phyloP scores from a whole-genome alignment of 2,797 vertebrate genomes.

The Chromobotia macracanthus region DNA sequence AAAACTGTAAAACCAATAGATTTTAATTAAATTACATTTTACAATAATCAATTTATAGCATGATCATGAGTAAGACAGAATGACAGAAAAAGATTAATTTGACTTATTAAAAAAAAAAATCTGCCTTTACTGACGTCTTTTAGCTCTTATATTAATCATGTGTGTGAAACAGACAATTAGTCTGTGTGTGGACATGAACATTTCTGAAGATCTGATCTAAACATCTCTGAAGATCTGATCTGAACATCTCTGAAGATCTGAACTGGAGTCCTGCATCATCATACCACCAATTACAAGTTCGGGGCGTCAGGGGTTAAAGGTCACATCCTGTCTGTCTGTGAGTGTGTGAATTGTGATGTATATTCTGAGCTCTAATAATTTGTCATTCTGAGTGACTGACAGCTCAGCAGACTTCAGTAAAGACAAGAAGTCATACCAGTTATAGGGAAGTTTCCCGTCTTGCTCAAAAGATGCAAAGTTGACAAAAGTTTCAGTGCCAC shows the following conservation, averaged over 20 bases:
- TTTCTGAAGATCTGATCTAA: too few relatives aligned
- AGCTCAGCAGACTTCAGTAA: not conserved
- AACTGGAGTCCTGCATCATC: constrained; percentile 40
- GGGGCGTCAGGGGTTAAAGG: too few relatives aligned
- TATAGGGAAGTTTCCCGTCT: constrained; percentile 95
- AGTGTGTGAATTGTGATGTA: not conserved
- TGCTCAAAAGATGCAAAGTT: constrained; percentile 95
- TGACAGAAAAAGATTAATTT: constrained; percentile 18
- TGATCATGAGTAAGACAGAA: not conserved
- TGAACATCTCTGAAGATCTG: too few relatives aligned
- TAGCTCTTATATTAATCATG: constrained; percentile 77
- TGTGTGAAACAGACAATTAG: constrained; percentile 18
- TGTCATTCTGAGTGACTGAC: not conserved
- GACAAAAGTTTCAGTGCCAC: constrained; percentile 92
- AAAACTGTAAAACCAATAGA: too few relatives aligned
- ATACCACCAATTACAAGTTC: not conserved
- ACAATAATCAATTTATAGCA: too few relatives aligned
- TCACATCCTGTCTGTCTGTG: not conserved
- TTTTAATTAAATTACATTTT: too few relatives aligned
- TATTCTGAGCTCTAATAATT: too few relatives aligned
- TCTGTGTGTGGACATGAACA: too few relatives aligned
- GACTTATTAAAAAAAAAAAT: constrained; percentile 51
- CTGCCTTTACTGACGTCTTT: constrained; percentile 80
- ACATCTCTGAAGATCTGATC: too few relatives aligned
- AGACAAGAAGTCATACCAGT: constrained; percentile 81